A percentile compares a stretch with the other conserved stretches of the same genome.
phyloP scores from a whole-genome alignment of 1,140 invertebrate species.

The Cyphomyrmex costatus region DNA sequence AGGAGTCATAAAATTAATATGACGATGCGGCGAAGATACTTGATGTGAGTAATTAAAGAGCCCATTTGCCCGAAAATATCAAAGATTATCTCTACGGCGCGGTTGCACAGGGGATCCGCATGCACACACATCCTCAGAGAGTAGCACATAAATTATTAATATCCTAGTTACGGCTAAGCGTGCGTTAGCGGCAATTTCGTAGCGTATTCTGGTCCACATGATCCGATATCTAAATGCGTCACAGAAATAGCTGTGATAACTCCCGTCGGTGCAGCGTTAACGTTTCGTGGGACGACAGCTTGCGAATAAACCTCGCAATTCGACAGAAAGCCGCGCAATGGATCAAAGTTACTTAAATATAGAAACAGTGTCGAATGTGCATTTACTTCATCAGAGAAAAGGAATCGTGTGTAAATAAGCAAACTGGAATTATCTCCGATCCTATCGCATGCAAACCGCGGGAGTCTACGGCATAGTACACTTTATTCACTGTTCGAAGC shows the following conservation, averaged over 20 bases:
- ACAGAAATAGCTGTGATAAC: constrained; percentile 45
- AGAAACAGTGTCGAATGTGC: constrained; percentile 10
- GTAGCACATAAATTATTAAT: constrained; percentile 39
- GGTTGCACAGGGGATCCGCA: neutral
- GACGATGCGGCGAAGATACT: neutral
- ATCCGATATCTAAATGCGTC: constrained; percentile 47
- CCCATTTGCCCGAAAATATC: constrained; percentile 1
- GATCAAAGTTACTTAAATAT: constrained; percentile 47
- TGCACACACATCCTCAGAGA: constrained; percentile 9
- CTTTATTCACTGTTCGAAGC: neutral
- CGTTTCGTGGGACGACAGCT: constrained; percentile 19
- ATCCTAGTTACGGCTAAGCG: constrained; percentile 40
- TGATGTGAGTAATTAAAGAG: neutral
- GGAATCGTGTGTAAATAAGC: constrained; percentile 7
- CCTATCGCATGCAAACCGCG: neutral
- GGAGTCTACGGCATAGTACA: neutral
- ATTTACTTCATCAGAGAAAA: neutral
- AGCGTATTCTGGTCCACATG: constrained; percentile 28
- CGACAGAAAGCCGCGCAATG: neutral
- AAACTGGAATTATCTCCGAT: neutral
- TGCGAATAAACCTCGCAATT: constrained; percentile 10
- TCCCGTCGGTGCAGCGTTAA: neutral
- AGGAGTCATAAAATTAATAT: neutral
- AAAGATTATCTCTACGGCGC: neutral
- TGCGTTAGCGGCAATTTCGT: constrained; percentile 42